Base-by-base conservation (phyloP, 2,113 vertebrate species). In the Eretmochelys imbricata region DNA sequence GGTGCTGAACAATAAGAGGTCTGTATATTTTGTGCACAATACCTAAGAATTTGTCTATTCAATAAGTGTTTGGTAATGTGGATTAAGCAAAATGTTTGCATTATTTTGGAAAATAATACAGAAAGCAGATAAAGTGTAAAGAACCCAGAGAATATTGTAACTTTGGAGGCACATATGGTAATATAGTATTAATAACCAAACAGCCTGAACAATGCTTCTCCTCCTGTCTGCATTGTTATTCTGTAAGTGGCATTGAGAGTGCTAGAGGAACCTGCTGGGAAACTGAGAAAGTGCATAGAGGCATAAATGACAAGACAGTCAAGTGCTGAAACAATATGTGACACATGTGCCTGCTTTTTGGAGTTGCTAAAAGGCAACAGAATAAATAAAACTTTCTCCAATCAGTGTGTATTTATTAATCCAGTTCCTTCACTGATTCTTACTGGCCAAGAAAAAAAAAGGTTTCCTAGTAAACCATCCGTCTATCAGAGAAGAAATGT, bases 341-440 rank as follows among this genome's bases (percentile, higher is more conserved):
- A 81, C 81, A 12, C 48, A 19, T 14, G 31, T n/a, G n/a, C 1
- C 1, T 82, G 51, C 76, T 22, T 38, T 57, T 14, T 82, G 6
- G 13, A n/a, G 75, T 35, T 10, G 82, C 24, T 50, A 57, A 88
- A 65, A 75, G 1, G 4, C 57, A 86, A 65, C 69, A 42, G 1
- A 57, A 25, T 51, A 8, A 50, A 29, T 22, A 78, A 6, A 54
- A 42, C 50, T 54, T 29, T 13, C 22, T 54, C 27, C 2, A 19
- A 42, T 10, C 0, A 29, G 17, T 1, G 1, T 62, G 3, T 24
- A 1, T 75, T 88, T 57, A 25, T 1, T 88, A 69, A 57, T 75
- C 17, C 79, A 2, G 4, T 88, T 80, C 7, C 29, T 57, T 31
- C 81, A 49, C 2, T 14, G 50, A 72, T 65, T 89, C 35, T 94